Evolutionary conservation across 2,113 vertebrate species (phyloP), one percentile per base, ranked within the genome.

Genomic region (Brachyhypopomus occidentalis): DNA sequence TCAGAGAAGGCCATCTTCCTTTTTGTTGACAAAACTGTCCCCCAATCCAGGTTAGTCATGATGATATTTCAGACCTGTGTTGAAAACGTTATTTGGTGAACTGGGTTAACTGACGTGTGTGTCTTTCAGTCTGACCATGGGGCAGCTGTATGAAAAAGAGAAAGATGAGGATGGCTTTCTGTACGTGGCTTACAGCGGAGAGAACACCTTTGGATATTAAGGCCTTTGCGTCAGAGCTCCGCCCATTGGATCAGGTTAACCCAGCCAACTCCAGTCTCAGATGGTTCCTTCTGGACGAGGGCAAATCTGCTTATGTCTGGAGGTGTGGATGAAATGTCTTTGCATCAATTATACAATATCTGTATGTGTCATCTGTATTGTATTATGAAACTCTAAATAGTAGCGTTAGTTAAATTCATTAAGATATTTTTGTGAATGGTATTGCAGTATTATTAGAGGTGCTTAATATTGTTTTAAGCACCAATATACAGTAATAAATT

Each of bases 1-100:
- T 99, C 98, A 5, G 98, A 99, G 92, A 99, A 99, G 91, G 98
- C 98, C 77, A 99, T 99, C 92, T 99, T 99, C 91, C 95, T 99
- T 82, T 99, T 99, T 60, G 97, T 99, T 64, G 97, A 99, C 89
- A 99, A 99, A 93, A 99, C 97, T 14, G 97, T 99, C 58, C 97
- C 98, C 38, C 98, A 99, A n/a, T 99, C 97, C 91, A 99, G 97
- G 97, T 99, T 86, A 94, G 93, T 83, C 22, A 4, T 30, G 20
- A 17, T 55, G 2, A 17, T 38, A 22, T 64, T 64, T 19, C 64
- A 67, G 64, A 20, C 64, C 9, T 14, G 45, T 52, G 45, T 52
- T 52, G 12, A 14, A 52, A 12, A 8, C 12, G 12, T 52, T 48
- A 48, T 66, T 34, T 36, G 16, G 5, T 17, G 14, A 52, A 12